A percentile compares a stretch with the other conserved stretches of the same genome.
These are phyloP conservation scores for Drosophila repletoides DNA, from an alignment of 1,140 invertebrate species.

Conservation along the genomic window DNA sequence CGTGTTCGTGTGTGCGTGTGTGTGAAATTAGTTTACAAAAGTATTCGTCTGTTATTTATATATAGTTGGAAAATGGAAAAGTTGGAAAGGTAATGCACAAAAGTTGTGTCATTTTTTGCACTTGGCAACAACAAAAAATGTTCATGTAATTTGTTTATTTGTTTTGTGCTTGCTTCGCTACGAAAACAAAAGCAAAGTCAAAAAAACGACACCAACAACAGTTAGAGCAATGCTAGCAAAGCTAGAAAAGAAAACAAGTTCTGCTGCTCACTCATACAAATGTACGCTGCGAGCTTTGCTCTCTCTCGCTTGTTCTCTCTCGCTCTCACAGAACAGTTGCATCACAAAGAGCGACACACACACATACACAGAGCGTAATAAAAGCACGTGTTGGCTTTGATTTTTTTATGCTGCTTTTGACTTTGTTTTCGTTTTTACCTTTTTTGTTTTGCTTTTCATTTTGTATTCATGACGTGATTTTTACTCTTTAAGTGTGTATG, in stretches of 20 bases:
- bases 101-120: conserved; percentile 22
- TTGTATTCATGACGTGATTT: conserved; percentile 60
- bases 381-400: conserved; percentile 78
- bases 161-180: background rate
- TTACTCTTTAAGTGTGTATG: conserved; percentile 12
- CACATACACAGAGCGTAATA: conserved; percentile 58
- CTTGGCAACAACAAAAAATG: conserved; percentile 23
- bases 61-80: conserved; percentile 9
- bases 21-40: conserved; percentile 7
- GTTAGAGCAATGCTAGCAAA: conserved; percentile 6
- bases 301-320: conserved; percentile 24
- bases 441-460: conserved; percentile 42
- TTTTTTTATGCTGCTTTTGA: conserved; percentile 38
- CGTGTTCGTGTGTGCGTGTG: background rate
- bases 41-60: background rate
- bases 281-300: background rate
- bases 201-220: conserved; percentile 23
- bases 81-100: conserved; percentile 8
- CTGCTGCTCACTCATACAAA: conserved; percentile 24
- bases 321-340: conserved; percentile 49
- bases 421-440: conserved; percentile 30
- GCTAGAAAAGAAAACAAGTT: conserved; percentile 59
- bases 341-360: conserved; percentile 43
- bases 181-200: conserved; percentile 30
- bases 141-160: conserved; percentile 17